A percentile compares a stretch with the other conserved stretches of the same genome.
Conservation (phyloP, 2,888 invertebrate species). For the Merodon equestris region DNA sequence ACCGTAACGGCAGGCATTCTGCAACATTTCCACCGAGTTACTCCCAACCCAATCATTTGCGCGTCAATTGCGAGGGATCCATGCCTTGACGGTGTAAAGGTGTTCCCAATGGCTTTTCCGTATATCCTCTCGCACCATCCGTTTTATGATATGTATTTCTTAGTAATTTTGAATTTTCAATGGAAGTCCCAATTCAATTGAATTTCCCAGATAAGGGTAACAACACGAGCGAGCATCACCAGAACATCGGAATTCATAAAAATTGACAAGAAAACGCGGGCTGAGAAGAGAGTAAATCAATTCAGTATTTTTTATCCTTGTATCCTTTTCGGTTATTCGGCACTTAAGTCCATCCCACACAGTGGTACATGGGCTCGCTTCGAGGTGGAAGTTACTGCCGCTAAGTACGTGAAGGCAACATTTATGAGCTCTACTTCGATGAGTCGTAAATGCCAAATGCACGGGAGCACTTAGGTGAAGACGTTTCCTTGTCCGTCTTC, state of each 20-base stretch:
- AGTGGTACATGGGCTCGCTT: no score
- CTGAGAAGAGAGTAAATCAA: no score
- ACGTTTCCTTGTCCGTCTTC: slow-evolving; percentile 31
- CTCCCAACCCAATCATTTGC: slow-evolving; percentile 40
- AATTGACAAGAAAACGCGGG: no score
- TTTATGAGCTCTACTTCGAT: slow-evolving; percentile 39
- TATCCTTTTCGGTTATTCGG: no score
- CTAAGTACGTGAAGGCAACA: no score
- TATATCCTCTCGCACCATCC: background rate
- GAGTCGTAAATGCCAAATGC: slow-evolving; percentile 67
- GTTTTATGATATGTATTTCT: slow-evolving; percentile 1
- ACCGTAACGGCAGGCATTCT: background rate
- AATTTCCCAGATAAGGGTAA: slow-evolving; percentile 36
- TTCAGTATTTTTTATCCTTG: no score
- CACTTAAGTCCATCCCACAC: no score
- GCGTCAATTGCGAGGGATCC: slow-evolving; percentile 29
- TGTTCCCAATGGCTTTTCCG: slow-evolving; percentile 52
- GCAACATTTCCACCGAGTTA: slow-evolving; percentile 49
- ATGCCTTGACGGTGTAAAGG: slow-evolving; percentile 42
- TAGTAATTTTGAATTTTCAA: slow-evolving; percentile 30
- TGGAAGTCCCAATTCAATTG: slow-evolving; percentile 45
- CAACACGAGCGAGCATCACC: slow-evolving; percentile 21
- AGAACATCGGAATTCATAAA: background rate
- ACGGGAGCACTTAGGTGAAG: slow-evolving; percentile 62
- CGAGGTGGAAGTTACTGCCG: no score